These are phyloP conservation scores for Catotricha subobsoleta DNA, from an alignment of 2,888 invertebrate genomes.

Conservation along the genomic window DNA sequence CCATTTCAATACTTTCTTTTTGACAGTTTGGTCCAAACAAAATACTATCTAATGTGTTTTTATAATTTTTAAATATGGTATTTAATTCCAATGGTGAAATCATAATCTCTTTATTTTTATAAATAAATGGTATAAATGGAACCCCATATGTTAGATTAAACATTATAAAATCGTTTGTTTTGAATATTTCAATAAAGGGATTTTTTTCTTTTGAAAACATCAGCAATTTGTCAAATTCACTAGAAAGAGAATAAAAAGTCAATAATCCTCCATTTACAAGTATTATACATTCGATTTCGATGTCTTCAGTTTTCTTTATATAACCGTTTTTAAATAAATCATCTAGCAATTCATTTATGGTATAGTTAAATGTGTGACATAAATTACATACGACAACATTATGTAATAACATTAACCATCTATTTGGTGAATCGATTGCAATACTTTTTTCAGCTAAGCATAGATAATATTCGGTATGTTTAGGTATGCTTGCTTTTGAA, in stretches of 20 bases:
- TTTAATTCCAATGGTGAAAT: neutral
- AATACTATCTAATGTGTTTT: neutral
- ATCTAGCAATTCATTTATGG: neutral
- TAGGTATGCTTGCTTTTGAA: neutral
- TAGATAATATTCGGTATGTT: neutral
- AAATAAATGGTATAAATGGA: neutral
- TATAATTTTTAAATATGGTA: neutral
- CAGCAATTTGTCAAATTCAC: neutral
- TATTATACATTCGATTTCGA: neutral
- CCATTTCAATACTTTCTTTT: neutral
- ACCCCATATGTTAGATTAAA: neutral
- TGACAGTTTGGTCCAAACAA: neutral
- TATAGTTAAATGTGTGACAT: neutral
- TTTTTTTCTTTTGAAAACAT: neutral
- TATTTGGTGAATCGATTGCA: neutral
- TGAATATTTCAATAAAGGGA: neutral
- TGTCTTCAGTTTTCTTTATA: neutral
- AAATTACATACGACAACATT: neutral
- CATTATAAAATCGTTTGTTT: neutral
- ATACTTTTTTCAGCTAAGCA: neutral
- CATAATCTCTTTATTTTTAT: neutral
- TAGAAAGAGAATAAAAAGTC: neutral
- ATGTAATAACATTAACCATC: neutral
- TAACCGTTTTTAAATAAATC: neutral
- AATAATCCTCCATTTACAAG: neutral